A percentile compares a stretch with the other conserved stretches of the same genome.
Conservation (phyloP, 2,797 vertebrate species). For the Peromyscus attwateri region DNA sequence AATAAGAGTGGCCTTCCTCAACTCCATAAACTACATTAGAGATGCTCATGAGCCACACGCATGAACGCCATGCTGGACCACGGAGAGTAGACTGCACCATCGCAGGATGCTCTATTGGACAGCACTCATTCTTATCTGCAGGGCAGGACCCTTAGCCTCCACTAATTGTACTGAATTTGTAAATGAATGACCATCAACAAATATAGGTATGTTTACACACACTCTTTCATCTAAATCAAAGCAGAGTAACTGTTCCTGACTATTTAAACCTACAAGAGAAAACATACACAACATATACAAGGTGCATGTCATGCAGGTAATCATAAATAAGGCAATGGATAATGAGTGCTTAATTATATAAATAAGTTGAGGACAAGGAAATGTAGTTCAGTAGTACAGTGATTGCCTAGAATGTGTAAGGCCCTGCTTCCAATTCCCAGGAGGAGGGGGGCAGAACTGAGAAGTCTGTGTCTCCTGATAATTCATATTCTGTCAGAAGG, state of each 20-base stretch:
- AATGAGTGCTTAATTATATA: slow-evolving; percentile 18
- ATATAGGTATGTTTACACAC: background rate
- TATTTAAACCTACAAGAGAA: slow-evolving; percentile 39
- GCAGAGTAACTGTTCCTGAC: slow-evolving; percentile 46
- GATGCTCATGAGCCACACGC: background rate
- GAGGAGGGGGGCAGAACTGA: background rate
- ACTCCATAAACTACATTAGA: background rate
- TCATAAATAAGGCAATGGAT: background rate
- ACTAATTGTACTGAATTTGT: background rate
- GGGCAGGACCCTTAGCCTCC: background rate
- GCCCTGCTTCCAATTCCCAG: background rate
- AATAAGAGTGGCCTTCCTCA: slow-evolving; percentile 28
- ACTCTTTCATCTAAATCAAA: slow-evolving; percentile 33
- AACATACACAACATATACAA: slow-evolving; percentile 19
- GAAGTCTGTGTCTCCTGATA: background rate
- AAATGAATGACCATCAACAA: slow-evolving; percentile 33
- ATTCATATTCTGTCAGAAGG: slow-evolving; percentile 23
- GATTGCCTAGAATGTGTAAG: background rate
- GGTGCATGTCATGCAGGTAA: background rate
- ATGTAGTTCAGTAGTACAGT: background rate
- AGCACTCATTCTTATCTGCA: background rate
- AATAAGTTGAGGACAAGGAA: background rate
- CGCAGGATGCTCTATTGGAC: background rate
- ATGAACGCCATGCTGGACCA: background rate
- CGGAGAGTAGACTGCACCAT: background rate